Base-by-base conservation (phyloP, 2,888 invertebrate genomes). In the Clitarchus hookeri region DNA sequence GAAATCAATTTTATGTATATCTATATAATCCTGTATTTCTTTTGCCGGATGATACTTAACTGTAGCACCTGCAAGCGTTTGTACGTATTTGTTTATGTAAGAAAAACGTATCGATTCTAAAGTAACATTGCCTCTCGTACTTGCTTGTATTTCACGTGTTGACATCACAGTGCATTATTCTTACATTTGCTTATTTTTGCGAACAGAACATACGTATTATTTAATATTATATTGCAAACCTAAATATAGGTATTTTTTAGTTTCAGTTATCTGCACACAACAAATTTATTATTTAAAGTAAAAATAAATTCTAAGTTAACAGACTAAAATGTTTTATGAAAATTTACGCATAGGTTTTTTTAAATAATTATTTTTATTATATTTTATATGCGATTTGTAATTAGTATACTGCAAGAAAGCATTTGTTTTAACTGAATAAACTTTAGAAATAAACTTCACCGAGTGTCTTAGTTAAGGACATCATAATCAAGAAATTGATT, bases 381-480 rank as follows among this genome's bases (percentile, higher is more conserved):
- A 65, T n/a, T n/a, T 65, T n/a, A 65, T 65, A 65, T 0, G 12
- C 2, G 2, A 1, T 53, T 53, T 53, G 8, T 16, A 6, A n/a
- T 65, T 65, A 65, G n/a, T 23, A 9, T 65, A 2, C 8, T 6
- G n/a, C 65, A 65, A 8, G n/a, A 65, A 65, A 65, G 8, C 65
- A n/a, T 65, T 19, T 16, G 65, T 6, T 65, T 65, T 65, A 65
- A 16, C 48, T 65, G 8, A 65, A 16, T 65, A 65, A 65, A 65
- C 65, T 65, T 82, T 82, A 82, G 82, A 82, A 27, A 36, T 36
- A 82, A 82, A 82, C 82, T 82, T 82, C 82, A 82, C 82, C 82
- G 82, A 82, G 82, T 82, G 82, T 82, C 82, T 82, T 82, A 82
- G 82, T 82, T 82, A 82, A 44, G 82, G 82, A 82, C 82, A 82